Evolutionary conservation across 2,797 vertebrate genomes (phyloP).

Genomic region (Acridotheres tristis): DNA sequence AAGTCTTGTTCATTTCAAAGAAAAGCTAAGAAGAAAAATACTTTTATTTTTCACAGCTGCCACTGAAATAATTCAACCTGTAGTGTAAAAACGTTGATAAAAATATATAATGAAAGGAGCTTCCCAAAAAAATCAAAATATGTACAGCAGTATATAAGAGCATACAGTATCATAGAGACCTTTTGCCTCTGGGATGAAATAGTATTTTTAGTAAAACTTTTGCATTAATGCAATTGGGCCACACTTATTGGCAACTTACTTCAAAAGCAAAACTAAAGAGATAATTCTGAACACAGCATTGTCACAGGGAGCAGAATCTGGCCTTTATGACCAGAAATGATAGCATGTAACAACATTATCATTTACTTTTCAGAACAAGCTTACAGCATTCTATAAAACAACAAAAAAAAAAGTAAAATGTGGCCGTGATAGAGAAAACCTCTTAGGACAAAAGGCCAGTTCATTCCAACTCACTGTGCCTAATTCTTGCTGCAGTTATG

Average conservation of each 20-base stretch:
- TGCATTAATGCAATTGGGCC: background rate
- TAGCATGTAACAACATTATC: background rate
- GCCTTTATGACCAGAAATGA: background rate
- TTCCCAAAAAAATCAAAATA: background rate
- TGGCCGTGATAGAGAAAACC: background rate
- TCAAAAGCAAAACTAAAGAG: background rate
- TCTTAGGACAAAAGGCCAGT: background rate
- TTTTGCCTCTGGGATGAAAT: background rate
- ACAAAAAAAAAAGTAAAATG: background rate
- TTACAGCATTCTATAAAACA: background rate
- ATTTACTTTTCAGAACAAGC: background rate
- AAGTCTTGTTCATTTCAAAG: background rate
- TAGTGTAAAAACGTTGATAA: background rate
- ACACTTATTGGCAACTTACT: background rate
- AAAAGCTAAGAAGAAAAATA: background rate
- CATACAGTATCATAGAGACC: background rate
- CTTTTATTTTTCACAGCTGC: background rate
- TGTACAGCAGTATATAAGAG: background rate
- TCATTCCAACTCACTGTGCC: background rate
- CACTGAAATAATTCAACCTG: background rate
- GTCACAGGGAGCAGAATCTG: background rate
- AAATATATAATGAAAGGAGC: background rate
- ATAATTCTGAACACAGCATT: background rate
- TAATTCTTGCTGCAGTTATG: background rate
- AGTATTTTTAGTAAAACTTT: background rate